Evolutionary conservation across 2,113 vertebrate genomes (phyloP), one percentile per base, ranked within the genome.

Genomic region (Antechinus flavipes): DNA sequence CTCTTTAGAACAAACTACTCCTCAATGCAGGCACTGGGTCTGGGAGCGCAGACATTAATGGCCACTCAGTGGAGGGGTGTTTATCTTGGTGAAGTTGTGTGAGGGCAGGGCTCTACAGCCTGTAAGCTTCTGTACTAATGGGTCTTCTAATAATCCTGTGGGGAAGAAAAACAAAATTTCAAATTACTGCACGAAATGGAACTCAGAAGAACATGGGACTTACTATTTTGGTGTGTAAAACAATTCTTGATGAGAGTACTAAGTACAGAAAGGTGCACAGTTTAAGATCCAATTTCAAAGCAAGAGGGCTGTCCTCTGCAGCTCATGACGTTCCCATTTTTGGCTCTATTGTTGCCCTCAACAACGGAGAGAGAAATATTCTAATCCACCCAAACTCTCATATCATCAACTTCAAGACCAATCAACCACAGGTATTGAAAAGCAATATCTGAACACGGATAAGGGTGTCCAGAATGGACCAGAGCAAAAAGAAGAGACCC

Each of bases 131-230:
- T 95, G 97, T 50, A 92, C 96, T 96, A 98, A 97, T 27, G 96
- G 96, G 84, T 98, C 97, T 97, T 98, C 97, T 99, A 99, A 98
- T 99, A 99, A 97, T 99, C 98, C 98, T 99, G 97, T 90, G 58
- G 97, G 96, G 91, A 97, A 89, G 97, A 94, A 97, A 97, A 94
- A 91, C 91, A 90, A 96, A 93, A 91, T 42, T 55, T 76, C 92
- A 58, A 50, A 49, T 97, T 94, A 98, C 49, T 95, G 30, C n/a
- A 50, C 2, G 50, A 30, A 25, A 14, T 52, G 90, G 89, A 52
- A 84, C 49, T 89, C 49, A 35, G 76, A 30, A 95, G 47, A 95
- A 91, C 54, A 91, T 0, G 22, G n/a, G 68, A 84, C 42, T 42
- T 42, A 84, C n/a, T 42, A 84, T 84, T 84, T 84, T 42, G 42